Percentiles rank a stretch among this genome's conserved stretches.
These are phyloP conservation scores for Paratrypauchen microcephalus DNA, from an alignment of 2,797 vertebrate genomes.

Conservation along the genomic window DNA sequence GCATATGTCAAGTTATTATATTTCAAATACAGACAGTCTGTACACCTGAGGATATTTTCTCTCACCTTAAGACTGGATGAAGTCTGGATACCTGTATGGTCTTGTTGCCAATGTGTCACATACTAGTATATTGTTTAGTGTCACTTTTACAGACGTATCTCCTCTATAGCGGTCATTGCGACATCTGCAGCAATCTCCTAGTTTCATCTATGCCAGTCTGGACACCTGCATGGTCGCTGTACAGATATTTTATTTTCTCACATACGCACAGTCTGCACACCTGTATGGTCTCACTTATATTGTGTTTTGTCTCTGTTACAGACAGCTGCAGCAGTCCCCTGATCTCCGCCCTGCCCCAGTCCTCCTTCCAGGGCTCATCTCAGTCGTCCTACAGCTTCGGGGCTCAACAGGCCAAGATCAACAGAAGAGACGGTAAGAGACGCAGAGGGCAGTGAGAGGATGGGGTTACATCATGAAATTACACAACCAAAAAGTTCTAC, in stretches of 20 bases:
- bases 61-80: no score
- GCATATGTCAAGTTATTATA: no score
- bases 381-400: slow-evolving; percentile 83
- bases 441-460: no score
- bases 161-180: no score
- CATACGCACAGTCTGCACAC: neutral
- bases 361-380: slow-evolving; percentile 86
- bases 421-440: slow-evolving; percentile 86
- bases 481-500: no score
- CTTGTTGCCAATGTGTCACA: no score
- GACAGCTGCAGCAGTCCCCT: slow-evolving; percentile 86
- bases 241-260: no score
- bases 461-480: neutral
- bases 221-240: neutral
- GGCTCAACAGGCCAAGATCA: slow-evolving; percentile 85
- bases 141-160: no score
- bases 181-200: neutral
- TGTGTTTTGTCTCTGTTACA: slow-evolving; percentile 43
- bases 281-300: neutral
- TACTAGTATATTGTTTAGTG: no score
- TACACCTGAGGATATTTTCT: no score
- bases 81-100: no score
- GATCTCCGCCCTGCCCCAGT: slow-evolving; percentile 77
- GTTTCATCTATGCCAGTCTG: neutral
- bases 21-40: no score